These are phyloP conservation scores for Mastomys coucha DNA, from an alignment of 2,113 vertebrate species.

Conservation along the genomic window DNA sequence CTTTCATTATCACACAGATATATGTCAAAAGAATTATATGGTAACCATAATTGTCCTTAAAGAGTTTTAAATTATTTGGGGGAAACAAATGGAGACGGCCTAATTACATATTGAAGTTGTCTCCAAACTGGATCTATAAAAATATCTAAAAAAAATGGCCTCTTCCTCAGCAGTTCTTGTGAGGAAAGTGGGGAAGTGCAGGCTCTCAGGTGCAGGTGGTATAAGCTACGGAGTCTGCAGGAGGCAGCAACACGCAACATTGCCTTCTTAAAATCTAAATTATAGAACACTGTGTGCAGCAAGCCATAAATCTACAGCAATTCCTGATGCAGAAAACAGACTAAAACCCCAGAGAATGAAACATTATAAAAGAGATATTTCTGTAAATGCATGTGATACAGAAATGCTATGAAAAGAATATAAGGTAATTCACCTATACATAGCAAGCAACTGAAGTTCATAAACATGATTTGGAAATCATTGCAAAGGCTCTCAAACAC, in stretches of 20 bases:
- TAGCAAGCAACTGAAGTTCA: neutral
- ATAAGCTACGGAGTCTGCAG: conserved; percentile 50
- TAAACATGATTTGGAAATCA: neutral
- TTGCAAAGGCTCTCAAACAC: neutral
- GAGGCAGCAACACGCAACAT: conserved; percentile 78
- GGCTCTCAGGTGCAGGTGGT: neutral
- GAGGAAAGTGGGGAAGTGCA: neutral
- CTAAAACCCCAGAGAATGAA: conserved; percentile 19
- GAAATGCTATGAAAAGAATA: neutral
- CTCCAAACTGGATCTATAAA: neutral
- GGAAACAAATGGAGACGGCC: neutral
- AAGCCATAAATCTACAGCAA: conserved; percentile 47
- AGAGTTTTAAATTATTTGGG: neutral
- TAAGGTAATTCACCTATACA: neutral
- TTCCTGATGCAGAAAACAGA: conserved; percentile 24
- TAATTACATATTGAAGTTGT: neutral
- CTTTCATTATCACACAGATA: neutral
- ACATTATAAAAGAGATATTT: neutral
- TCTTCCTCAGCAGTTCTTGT: neutral
- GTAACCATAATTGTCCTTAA: neutral
- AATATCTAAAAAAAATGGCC: neutral
- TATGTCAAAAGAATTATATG: neutral
- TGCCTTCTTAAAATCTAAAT: conserved; percentile 57
- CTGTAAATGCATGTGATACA: neutral
- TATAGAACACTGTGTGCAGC: conserved; percentile 22